These are phyloP conservation scores for Acrocyrtus sp. DNA, from an alignment of 2,888 invertebrate species.

Conservation along the genomic window DNA sequence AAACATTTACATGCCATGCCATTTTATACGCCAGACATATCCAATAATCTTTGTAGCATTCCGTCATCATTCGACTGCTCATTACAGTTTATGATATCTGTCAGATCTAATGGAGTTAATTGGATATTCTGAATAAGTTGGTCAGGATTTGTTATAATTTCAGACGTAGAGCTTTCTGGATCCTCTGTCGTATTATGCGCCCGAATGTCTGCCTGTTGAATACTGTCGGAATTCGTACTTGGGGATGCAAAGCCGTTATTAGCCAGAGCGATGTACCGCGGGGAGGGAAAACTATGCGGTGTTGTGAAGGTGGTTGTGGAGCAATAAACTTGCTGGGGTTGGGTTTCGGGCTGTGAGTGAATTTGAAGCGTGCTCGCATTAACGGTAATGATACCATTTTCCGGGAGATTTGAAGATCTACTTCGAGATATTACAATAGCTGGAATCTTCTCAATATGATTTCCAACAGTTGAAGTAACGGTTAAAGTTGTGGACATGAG, in stretches of 20 bases:
- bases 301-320: not conserved
- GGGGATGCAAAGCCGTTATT: not conserved
- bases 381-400: not conserved
- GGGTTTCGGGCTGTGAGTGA: not conserved
- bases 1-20: not conserved
- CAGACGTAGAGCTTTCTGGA: slow-evolving; percentile 32
- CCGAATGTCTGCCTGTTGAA: slow-evolving; percentile 8
- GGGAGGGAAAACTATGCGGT: not conserved
- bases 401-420: not conserved
- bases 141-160: slow-evolving; percentile 31
- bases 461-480: too few species aligned
- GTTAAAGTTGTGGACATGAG: not conserved
- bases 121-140: slow-evolving; percentile 36
- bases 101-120: slow-evolving; percentile 46
- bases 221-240: not conserved
- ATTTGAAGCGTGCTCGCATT: too few species aligned
- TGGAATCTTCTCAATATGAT: too few species aligned
- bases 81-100: slow-evolving; percentile 39
- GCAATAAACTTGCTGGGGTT: not conserved
- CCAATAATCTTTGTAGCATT: slow-evolving; percentile 49
- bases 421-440: too few species aligned
- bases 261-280: not conserved
- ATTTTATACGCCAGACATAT: slow-evolving; percentile 41
- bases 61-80: slow-evolving; percentile 50
- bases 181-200: slow-evolving; percentile 11